Conservation (phyloP, 2,797 vertebrate species). For the Platalea minor region DNA sequence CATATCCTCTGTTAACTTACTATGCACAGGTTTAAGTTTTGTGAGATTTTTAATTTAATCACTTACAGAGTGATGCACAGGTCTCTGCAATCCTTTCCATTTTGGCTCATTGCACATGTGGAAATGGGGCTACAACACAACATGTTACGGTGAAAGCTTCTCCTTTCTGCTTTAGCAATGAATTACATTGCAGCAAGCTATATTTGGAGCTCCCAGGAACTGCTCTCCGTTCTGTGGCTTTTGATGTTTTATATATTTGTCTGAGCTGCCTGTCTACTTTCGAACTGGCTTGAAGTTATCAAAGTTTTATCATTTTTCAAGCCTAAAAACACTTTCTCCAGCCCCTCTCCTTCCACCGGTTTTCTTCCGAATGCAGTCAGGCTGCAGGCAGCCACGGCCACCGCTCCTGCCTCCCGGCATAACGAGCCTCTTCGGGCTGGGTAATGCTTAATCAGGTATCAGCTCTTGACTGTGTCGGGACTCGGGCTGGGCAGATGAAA, state of each 20-base stretch:
- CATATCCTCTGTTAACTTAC: neutral
- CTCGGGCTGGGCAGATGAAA: neutral
- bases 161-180: neutral
- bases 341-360: neutral
- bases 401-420: neutral
- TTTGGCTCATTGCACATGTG: neutral
- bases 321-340: neutral
- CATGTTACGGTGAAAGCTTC: neutral
- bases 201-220: constrained; percentile 29
- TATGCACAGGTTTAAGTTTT: neutral
- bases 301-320: constrained; percentile 54
- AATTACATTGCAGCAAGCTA: neutral
- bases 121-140: neutral
- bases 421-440: neutral
- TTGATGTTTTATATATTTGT: constrained; percentile 76
- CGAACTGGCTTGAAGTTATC: constrained; percentile 28
- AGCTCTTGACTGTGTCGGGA: neutral
- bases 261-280: constrained; percentile 50
- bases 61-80: neutral
- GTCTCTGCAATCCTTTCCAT: neutral
- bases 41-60: neutral
- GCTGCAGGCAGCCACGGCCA: neutral
- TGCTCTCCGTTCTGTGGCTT: constrained; percentile 7
- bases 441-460: fast-evolving
- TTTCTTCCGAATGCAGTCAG: neutral